phyloP scores from a whole-genome alignment of 2,888 invertebrate species.

The Plagiodera versicolora region DNA sequence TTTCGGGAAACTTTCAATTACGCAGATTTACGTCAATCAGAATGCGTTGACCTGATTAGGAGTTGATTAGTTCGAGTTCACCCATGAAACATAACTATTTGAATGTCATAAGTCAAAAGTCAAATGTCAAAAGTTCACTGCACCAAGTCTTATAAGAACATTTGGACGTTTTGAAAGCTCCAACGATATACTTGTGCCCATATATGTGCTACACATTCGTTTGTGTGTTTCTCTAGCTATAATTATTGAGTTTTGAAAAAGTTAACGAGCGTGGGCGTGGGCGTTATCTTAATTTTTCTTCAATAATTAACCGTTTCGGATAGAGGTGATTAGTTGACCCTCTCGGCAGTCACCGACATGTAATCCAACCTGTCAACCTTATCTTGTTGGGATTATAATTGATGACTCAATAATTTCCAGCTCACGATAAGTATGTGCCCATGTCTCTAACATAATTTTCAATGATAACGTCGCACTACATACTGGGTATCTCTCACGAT shows the following conservation, averaged over 20 bases:
- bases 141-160: no score
- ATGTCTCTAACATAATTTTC: neutral
- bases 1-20: conserved; percentile 21
- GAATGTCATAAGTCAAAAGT: no score
- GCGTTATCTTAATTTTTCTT: neutral
- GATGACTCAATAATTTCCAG: neutral
- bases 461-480: neutral
- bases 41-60: neutral
- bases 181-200: no score
- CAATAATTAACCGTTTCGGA: neutral
- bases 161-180: no score
- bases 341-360: neutral
- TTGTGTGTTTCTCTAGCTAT: neutral
- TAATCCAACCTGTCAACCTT: neutral
- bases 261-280: neutral
- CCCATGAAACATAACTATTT: no score
- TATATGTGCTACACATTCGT: neutral
- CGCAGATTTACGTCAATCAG: conserved; percentile 11
- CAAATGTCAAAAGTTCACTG: no score
- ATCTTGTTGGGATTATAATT: neutral
- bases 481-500: no score
- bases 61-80: neutral
- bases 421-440: neutral
- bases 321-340: neutral
- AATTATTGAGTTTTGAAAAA: neutral